These are phyloP conservation scores for Amaurobius ferox DNA, from an alignment of 2,888 invertebrate genomes.

Conservation along the genomic window DNA sequence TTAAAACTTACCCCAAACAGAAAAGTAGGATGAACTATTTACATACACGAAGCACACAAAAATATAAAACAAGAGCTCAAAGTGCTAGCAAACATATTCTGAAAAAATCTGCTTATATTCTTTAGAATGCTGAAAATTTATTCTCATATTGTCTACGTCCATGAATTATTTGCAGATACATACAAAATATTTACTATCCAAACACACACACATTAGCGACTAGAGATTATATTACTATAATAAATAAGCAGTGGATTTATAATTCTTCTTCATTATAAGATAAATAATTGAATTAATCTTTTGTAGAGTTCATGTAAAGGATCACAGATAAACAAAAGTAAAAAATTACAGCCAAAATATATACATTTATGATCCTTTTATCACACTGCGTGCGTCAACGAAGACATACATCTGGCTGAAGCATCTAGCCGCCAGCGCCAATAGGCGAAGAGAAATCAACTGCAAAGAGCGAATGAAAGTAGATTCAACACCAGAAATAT, in stretches of 20 bases:
- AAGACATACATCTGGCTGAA: conserved; percentile 14
- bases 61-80: conserved; percentile 5
- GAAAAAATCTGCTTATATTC: background rate
- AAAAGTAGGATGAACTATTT: conserved; percentile 9
- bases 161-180: conserved; percentile 10
- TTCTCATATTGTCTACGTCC: conserved; percentile 17
- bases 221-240: background rate
- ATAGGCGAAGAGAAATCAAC: conserved; percentile 3
- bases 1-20: conserved; percentile 7
- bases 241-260: background rate
- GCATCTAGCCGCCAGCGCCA: conserved; percentile 9
- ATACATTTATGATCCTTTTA: conserved; percentile 13
- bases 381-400: conserved; percentile 7
- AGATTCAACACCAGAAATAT: no score
- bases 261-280: background rate
- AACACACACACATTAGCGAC: conserved; percentile 22
- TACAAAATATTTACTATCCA: conserved; percentile 23
- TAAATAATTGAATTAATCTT: background rate
- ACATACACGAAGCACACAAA: conserved; percentile 9
- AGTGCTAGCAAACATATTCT: background rate
- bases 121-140: background rate
- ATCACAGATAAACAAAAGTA: conserved; percentile 21
- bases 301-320: background rate
- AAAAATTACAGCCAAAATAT: conserved; percentile 16
- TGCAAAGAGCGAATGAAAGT: background rate